These are phyloP conservation scores for Drosophila punjabiensis DNA, from an alignment of 1,140 invertebrate species.

Conservation along the genomic window DNA sequence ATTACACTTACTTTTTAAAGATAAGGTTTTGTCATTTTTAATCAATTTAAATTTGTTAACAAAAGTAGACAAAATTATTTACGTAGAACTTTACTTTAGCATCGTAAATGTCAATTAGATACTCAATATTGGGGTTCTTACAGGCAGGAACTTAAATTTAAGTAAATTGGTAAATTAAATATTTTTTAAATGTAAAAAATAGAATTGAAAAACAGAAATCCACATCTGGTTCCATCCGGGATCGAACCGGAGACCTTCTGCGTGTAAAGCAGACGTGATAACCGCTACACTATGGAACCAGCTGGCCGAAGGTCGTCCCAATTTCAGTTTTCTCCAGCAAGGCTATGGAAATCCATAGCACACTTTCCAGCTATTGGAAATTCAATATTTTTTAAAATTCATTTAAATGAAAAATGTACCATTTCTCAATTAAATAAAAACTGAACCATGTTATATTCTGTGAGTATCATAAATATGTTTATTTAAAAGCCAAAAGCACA, in stretches of 20 bases:
- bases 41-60: too few relatives aligned
- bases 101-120: too few relatives aligned
- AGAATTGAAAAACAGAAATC: too few relatives aligned
- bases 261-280: slow-evolving; percentile 89
- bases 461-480: slow-evolving; percentile 59
- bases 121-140: too few relatives aligned
- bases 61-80: too few relatives aligned
- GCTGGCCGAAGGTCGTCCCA: slow-evolving; percentile 15
- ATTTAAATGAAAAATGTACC: neutral
- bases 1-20: too few relatives aligned
- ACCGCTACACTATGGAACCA: slow-evolving; percentile 88
- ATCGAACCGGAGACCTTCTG: slow-evolving; percentile 89
- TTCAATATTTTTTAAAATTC: neutral
- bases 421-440: neutral
- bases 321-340: slow-evolving; percentile 54
- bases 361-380: slow-evolving; percentile 18
- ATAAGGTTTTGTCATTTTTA: too few relatives aligned
- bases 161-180: too few relatives aligned
- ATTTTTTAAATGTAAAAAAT: too few relatives aligned
- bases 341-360: neutral
- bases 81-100: too few relatives aligned
- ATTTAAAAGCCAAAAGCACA: slow-evolving; percentile 73
- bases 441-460: neutral
- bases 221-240: slow-evolving; percentile 87
- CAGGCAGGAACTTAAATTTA: too few relatives aligned